Base-by-base conservation (phyloP, 2,888 invertebrate species). In the Eustalomyia histrio region DNA sequence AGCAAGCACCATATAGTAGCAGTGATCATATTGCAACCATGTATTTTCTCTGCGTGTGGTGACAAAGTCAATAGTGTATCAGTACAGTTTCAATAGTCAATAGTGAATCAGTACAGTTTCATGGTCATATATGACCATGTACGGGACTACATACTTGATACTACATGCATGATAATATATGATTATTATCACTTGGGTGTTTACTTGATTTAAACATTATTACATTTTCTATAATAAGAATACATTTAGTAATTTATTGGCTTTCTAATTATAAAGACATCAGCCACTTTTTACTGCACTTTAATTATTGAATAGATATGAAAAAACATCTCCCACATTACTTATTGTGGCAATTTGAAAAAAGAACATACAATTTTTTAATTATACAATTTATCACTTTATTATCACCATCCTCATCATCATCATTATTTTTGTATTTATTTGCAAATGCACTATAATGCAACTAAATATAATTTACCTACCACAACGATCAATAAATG, bases 401-500 rank as follows among this genome's bases (percentile, higher is more conserved):
- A 71, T 75, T 67, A 65, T 16, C 18, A 47, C 64, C 64, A 64
- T 63, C 14, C 9, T 14, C 12, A 39, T 39, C 24, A 57, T 50
- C 7, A 18, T 18, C 2, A 29, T 71, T 65, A 35, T 35, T 8
- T 14, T 43, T 12, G 14, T 43, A 14, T 12, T 43, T 35, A 78
- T 72, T 73, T 29, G 29, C 57, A 29, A 79, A 63, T 65, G 58
- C 61, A 65, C 17, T 71, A 60, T 21, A 6, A 14, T 55, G 12
- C 14, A 14, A n/a, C 21, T 35, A 4, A 53, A 35, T 21, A 21
- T 52, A 78, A 69, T 74, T 78, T 71, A 74, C 81, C 74, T 71
- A 78, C 81, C 74, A 35, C 74, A 71, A 74, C 67, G 78, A 71
- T 63, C 78, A 61, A 81, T 74, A 67, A 78, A 43, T 57, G 39